Evolutionary conservation across 2,888 invertebrate species (phyloP), one percentile per base, ranked within the genome.

Genomic region (Drosophila merina): DNA sequence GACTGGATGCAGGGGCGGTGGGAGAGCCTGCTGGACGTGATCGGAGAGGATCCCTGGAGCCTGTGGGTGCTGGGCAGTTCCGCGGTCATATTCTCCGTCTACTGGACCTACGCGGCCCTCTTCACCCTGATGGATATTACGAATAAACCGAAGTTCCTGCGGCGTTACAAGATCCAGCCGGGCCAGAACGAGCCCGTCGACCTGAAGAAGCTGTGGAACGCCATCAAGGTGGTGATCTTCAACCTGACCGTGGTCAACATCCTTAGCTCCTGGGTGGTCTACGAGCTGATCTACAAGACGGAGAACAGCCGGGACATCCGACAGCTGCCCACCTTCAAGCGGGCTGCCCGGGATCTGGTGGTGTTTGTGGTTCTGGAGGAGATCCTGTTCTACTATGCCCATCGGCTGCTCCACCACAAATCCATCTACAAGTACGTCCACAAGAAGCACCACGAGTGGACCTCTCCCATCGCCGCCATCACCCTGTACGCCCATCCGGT

Each of bases 401-500:
- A 97, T 91, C 94, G 96, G 93, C 89, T 96, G 67, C 91, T 96
- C 36, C 97, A 97, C 88, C 94, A 94, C 81, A 94, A 94, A 50
- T 91, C 92, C 54, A 89, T 97, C 30, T 97, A 97, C 92, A 96
- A 95, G 85, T 93, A 94, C 87, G 94, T 97, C 73, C 97, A 97
- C 91, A 97, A 97, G 90, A 93, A 94, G 81, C 97, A 97, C 89
- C 97, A 97, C 82, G 96, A 97, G 90, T 97, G 96, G 96, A 96
- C 95, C 0, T 95, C 96, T 0, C 96, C 97, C 0, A 94, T 97
- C 50, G 95, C 96, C 0, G 94, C 96, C 2, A 95, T 96, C 0
- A 94, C 96, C 2, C 92, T 96, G 42, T 96, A 96, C 89, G 95
- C 95, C 73, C 96, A 96, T 91, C 96, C 96, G 0, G 83, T 96